Conservation (phyloP, 2,113 vertebrate species). For the Loxodonta africana region DNA sequence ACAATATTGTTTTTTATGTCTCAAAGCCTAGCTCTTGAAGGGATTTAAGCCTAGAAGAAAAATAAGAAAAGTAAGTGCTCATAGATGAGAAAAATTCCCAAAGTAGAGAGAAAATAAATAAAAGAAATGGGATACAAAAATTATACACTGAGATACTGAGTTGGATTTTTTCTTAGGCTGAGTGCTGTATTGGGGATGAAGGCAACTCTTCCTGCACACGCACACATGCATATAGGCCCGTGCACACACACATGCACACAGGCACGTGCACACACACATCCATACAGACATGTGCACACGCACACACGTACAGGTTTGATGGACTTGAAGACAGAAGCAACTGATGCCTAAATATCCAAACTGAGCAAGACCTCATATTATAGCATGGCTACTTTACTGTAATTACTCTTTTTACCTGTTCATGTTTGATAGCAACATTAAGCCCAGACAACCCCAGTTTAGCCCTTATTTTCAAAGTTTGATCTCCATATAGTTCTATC, state of each 20-base stretch:
- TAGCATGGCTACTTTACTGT: not conserved
- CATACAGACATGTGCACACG: too few species aligned
- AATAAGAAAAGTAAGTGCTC: too few species aligned
- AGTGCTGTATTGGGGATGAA: not conserved
- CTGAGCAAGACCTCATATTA: not conserved
- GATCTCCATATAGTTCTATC: not conserved
- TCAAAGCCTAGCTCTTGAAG: not conserved
- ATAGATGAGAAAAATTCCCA: not conserved
- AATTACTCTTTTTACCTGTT: not conserved
- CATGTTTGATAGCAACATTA: not conserved
- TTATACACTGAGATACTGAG: not conserved
- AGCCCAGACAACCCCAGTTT: not conserved
- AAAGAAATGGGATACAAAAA: not conserved
- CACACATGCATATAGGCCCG: too few species aligned
- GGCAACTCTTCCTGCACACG: too few species aligned
- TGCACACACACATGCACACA: too few species aligned
- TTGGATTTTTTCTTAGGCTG: not conserved
- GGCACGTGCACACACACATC: too few species aligned
- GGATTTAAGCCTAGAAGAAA: not conserved
- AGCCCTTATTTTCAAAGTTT: not conserved
- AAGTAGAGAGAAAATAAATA: not conserved
- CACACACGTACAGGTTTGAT: not conserved
- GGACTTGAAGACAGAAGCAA: not conserved
- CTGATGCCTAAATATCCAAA: too few species aligned
- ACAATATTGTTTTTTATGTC: not conserved